These are phyloP conservation scores for Elysia crispata DNA, from an alignment of 2,888 invertebrate species.

Conservation along the genomic window DNA sequence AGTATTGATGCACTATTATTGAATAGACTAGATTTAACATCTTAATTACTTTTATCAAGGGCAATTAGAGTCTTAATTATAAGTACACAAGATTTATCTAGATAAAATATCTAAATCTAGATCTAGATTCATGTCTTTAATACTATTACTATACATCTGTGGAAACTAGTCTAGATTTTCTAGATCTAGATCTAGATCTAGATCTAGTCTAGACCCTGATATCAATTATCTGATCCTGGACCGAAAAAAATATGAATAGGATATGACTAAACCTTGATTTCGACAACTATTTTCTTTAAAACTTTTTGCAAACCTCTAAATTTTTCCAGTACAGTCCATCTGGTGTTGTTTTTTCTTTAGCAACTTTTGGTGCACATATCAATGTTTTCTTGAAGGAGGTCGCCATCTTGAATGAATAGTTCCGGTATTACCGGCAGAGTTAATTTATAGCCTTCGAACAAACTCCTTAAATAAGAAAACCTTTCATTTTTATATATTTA, in stretches of 20 bases:
- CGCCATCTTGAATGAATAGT: conserved; percentile 72
- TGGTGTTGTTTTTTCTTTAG: conserved; percentile 84
- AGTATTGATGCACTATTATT: no score
- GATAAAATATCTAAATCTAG: no score
- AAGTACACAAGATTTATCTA: no score
- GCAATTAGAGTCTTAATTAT: no score
- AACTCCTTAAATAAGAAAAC: conserved; percentile 33
- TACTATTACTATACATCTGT: no score
- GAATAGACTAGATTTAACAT: no score
- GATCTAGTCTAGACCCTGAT: no score
- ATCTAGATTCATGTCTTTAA: no score
- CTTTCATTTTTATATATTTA: not conserved
- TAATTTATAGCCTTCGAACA: not conserved
- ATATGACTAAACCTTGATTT: no score
- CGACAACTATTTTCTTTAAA: not conserved
- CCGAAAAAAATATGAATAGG: not conserved
- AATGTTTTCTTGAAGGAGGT: conserved; percentile 84
- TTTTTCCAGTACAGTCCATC: conserved; percentile 93
- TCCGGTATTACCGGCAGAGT: not conserved
- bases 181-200: no score
- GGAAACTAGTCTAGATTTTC: no score
- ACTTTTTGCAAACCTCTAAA: conserved; percentile 82
- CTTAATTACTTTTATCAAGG: no score
- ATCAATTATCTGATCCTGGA: not conserved
- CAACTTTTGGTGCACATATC: conserved; percentile 81